Base-by-base conservation (phyloP, 2,888 invertebrate genomes). In the Venusia cambrica region DNA sequence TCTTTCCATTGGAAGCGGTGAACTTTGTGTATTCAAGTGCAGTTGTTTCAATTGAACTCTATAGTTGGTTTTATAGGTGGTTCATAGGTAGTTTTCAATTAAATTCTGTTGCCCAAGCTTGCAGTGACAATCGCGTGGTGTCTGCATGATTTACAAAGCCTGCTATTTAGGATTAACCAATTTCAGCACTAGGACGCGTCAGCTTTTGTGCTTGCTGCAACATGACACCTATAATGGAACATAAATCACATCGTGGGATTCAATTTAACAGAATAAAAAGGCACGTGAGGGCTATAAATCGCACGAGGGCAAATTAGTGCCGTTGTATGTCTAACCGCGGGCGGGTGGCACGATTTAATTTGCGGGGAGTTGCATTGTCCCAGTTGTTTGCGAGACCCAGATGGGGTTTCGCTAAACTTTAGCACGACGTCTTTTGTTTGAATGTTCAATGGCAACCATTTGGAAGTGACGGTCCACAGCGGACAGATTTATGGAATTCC, bases 291-390 rank as follows among this genome's bases (percentile, higher is more conserved):
- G 65, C 52, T 53, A 72, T 76, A 76, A 73, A 78, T 74, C 63
- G 57, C 56, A 55, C 50, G 40, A 49, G 55, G 52, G 62, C 65
- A 69, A 73, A 73, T 75, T 76, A 76, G 67, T 69, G 63, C 57
- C 68, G 56, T 72, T 68, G 66, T 69, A 57, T 65, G 65, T 63
- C 60, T 59, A 61, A 69, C 68, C 67, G 59, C 64, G 45, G 44
- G 43, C 18, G 44, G 33, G 46, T 48, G 50, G 64, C 57, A 45
- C 60, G 60, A 68, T 74, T 73, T 73, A 73, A 70, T 73, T 72
- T 71, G 69, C 52, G 63, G 59, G 46, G 49, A 54, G 57, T 61
- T 69, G 67, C 73, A 69, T 66, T 70, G 73, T 68, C 60, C 58
- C 49, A 49, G 56, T 69, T 74, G 69, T 71, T 71, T 70, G 63